phyloP scores from a whole-genome alignment of 2,797 vertebrate genomes.

The Enteromius mattozi region DNA sequence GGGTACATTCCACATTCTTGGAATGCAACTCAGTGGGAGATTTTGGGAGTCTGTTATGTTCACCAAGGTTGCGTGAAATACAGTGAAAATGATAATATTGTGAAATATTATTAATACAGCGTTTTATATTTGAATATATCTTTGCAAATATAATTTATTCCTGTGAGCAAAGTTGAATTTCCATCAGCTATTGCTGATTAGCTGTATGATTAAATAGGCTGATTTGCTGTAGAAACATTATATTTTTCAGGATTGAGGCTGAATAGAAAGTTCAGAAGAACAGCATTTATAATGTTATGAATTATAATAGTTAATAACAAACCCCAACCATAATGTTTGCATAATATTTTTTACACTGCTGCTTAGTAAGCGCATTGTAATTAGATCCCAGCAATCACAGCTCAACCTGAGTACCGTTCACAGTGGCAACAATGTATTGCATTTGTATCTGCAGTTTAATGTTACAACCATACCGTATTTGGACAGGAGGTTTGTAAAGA shows the following conservation, averaged over 20 bases:
- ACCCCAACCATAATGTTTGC: neutral
- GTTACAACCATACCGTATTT: neutral
- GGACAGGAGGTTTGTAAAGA: neutral
- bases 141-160: neutral
- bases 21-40: neutral
- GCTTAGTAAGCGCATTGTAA: neutral
- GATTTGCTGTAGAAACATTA: neutral
- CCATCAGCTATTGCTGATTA: neutral
- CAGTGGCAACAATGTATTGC: neutral
- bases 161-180: neutral
- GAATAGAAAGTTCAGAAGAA: neutral
- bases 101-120: neutral
- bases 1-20: neutral
- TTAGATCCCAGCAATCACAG: constrained; percentile 1
- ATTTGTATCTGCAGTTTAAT: neutral
- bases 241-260: neutral
- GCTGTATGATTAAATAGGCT: neutral
- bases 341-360: neutral
- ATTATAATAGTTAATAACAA: neutral
- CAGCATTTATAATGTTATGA: neutral
- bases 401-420: neutral
- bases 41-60: neutral
- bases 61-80: neutral
- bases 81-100: neutral
- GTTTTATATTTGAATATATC: neutral